Conservation (phyloP, 2,797 vertebrate species). For the Acanthis flammea region DNA sequence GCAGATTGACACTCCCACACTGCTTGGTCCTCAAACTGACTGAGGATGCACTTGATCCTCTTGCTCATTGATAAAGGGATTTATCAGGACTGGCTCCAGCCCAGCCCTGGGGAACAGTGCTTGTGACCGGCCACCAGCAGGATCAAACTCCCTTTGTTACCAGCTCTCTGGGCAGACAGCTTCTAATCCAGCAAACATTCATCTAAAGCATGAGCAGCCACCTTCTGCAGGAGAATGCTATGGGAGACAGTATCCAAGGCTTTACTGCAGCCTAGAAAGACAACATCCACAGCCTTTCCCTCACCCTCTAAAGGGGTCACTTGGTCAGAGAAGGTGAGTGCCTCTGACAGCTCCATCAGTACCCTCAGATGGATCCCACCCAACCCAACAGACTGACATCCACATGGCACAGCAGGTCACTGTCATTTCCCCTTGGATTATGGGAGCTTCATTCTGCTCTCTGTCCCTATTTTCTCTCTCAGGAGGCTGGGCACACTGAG, state of each 20-base stretch:
- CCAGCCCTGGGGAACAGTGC: neutral
- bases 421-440: neutral
- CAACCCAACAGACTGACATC: neutral
- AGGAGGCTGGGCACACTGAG: neutral
- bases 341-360: neutral
- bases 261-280: neutral
- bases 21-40: neutral
- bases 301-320: neutral
- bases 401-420: neutral
- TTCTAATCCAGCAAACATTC: neutral
- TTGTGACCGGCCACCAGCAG: neutral
- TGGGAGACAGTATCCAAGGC: neutral
- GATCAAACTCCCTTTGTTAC: neutral
- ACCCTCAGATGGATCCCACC: neutral
- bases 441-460: neutral
- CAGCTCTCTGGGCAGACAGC: neutral
- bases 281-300: neutral
- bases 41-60: neutral
- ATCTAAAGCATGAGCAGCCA: neutral
- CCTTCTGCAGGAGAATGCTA: neutral
- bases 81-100: neutral
- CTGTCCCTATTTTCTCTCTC: neutral
- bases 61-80: neutral
- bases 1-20: accelerated
- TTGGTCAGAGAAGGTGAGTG: neutral